phyloP scores from a whole-genome alignment of 2,888 invertebrate species.

The Perizoma flavofasciatum region DNA sequence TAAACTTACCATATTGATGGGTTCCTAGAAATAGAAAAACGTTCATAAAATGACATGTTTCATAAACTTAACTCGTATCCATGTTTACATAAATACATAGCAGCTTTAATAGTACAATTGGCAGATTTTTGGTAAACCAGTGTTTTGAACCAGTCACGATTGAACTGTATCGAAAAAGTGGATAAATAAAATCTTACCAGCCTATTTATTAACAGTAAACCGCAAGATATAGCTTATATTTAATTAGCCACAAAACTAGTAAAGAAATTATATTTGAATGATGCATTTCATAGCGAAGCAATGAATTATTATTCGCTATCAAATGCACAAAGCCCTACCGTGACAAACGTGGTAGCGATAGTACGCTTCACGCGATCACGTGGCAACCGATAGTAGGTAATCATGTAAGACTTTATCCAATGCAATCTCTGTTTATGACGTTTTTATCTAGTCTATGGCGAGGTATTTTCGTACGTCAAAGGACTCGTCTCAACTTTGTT shows the following conservation, averaged over 20 bases:
- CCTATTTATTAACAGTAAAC: too few relatives aligned
- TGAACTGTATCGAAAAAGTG: too few relatives aligned
- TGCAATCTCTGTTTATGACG: constrained; percentile 51
- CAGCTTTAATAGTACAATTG: too few relatives aligned
- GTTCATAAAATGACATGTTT: constrained; percentile 1
- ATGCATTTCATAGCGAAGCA: too few relatives aligned
- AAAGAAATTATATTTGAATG: too few relatives aligned
- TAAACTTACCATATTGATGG: constrained; percentile 26
- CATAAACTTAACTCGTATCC: too few relatives aligned
- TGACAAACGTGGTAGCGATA: constrained; percentile 52
- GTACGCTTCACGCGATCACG: constrained; percentile 62
- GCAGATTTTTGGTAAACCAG: too few relatives aligned
- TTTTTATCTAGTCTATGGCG: constrained; percentile 51
- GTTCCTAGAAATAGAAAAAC: constrained; percentile 26
- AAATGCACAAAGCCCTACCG: constrained; percentile 40
- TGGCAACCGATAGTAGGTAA: constrained; percentile 50
- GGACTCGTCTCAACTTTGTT: background rate
- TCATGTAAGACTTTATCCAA: constrained; percentile 15
- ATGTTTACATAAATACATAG: too few relatives aligned
- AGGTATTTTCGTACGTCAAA: constrained; percentile 45
- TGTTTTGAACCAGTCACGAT: too few relatives aligned
- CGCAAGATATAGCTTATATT: too few relatives aligned
- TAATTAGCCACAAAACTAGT: too few relatives aligned
- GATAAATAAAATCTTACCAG: too few relatives aligned
- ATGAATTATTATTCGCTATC: constrained; percentile 35